phyloP scores from a whole-genome alignment of 2,113 vertebrate genomes.

The Lasiurus cinereus region DNA sequence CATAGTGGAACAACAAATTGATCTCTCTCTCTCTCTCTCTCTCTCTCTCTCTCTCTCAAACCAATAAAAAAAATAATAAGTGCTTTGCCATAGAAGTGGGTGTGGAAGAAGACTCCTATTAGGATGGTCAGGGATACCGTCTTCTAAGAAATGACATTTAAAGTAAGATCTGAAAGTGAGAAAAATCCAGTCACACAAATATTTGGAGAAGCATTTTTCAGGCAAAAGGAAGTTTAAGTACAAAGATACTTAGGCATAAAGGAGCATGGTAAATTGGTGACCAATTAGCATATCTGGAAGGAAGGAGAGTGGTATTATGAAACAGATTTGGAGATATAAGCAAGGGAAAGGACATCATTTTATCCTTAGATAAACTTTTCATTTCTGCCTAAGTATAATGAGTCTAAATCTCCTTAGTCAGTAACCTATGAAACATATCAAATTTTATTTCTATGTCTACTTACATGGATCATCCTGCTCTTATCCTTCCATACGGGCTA shows the following conservation, averaged over 20 bases:
- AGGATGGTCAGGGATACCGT: background rate
- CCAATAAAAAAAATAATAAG: background rate
- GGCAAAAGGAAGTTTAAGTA: background rate
- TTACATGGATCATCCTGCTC: background rate
- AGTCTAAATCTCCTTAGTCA: background rate
- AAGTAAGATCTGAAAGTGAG: background rate
- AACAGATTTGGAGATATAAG: background rate
- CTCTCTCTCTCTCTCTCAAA: background rate
- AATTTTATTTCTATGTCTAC: background rate
- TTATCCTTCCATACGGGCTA: background rate
- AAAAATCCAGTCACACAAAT: background rate
- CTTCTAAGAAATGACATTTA: background rate
- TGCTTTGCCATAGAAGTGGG: background rate
- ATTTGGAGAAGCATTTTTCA: background rate
- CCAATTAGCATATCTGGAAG: background rate
- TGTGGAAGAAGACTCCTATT: background rate
- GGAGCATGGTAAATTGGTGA: background rate
- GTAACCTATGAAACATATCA: background rate
- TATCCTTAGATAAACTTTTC: background rate
- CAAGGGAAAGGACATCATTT: background rate
- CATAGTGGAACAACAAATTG: background rate
- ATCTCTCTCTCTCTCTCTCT: background rate
- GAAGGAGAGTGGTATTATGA: background rate
- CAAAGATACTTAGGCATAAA: background rate
- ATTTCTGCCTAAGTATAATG: background rate